phyloP scores from a whole-genome alignment of 2,113 vertebrate species.

The Actinemys pallida region DNA sequence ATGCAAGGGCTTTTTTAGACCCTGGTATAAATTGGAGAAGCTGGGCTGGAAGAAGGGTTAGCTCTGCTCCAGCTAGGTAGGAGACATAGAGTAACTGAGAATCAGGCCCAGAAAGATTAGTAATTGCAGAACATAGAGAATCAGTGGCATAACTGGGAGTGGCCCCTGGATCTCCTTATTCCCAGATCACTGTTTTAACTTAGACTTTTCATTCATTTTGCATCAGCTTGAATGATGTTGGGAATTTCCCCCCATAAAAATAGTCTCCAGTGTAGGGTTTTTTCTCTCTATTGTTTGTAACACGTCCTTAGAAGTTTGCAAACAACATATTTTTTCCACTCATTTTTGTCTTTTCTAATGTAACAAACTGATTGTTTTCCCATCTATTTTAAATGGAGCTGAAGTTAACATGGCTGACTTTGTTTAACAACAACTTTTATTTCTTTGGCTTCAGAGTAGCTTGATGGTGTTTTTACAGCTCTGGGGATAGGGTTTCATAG shows the following conservation, averaged over 20 bases:
- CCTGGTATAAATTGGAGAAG: not conserved
- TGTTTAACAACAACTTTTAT: not conserved
- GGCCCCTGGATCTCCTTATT: not conserved
- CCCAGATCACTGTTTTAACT: not conserved
- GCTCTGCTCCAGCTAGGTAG: not conserved
- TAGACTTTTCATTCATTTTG: not conserved
- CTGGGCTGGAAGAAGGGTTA: not conserved
- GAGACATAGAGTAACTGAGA: not conserved
- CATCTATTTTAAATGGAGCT: not conserved
- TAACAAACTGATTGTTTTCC: not conserved
- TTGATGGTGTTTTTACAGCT: not conserved
- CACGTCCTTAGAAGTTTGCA: no score
- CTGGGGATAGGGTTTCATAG: not conserved
- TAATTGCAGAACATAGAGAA: not conserved
- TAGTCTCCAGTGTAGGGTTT: not conserved
- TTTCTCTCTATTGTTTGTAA: not conserved
- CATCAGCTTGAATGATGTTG: not conserved
- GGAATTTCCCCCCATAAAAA: not conserved
- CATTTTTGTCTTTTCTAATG: slow-evolving; percentile 1
- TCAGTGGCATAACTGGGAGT: not conserved
- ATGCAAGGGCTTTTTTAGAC: not conserved
- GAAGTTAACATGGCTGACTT: slow-evolving; percentile 13
- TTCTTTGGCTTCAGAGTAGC: not conserved
- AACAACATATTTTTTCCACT: not conserved
- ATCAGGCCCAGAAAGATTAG: slow-evolving; percentile 10